These are phyloP conservation scores for Strongylocentrotus purpuratus DNA, from an alignment of 35 echinoderm and acorn worm species.

Conservation along the genomic window DNA sequence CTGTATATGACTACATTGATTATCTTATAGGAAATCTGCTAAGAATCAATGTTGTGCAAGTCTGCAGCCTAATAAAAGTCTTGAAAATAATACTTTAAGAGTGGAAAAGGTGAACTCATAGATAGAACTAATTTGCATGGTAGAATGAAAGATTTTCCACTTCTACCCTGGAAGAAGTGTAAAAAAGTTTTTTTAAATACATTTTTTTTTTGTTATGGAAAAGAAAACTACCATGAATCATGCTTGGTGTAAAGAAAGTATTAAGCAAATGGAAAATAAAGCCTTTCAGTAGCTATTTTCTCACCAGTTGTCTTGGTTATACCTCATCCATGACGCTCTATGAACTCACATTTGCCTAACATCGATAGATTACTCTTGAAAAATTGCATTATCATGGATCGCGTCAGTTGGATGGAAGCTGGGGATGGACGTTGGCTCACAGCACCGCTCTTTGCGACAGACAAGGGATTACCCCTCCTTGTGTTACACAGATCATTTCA, in stretches of 20 bases:
- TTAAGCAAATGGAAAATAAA: neutral
- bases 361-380: neutral
- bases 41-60: neutral
- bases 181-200: too few relatives aligned
- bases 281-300: neutral
- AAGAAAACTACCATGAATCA: neutral
- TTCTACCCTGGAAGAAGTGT: neutral
- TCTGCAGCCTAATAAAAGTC: neutral
- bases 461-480: neutral
- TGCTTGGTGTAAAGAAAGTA: neutral
- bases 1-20: neutral
- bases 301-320: neutral
- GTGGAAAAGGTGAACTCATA: neutral
- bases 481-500: slow-evolving; percentile 1
- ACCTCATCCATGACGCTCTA: neutral
- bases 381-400: neutral
- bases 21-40: neutral
- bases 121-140: neutral
- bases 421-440: neutral
- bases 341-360: neutral
- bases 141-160: neutral
- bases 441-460: neutral
- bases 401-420: neutral
- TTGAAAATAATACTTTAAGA: too few relatives aligned
- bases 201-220: neutral